phyloP scores from a whole-genome alignment of 2,888 invertebrate genomes.

The Hyposoter dolosus region DNA sequence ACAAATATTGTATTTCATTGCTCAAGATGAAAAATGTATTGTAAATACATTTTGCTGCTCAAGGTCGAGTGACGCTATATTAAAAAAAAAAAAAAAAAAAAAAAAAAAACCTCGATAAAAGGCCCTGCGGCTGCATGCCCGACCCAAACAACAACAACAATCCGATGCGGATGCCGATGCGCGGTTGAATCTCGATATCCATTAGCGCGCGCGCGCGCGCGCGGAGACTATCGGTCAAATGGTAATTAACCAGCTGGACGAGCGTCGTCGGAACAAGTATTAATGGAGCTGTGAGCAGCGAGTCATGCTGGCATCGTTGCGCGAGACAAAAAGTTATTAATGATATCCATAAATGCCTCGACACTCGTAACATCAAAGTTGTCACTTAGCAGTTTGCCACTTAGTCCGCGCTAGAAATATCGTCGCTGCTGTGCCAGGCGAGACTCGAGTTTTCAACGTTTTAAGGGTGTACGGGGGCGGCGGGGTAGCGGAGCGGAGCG shows the following conservation, averaged over 20 bases:
- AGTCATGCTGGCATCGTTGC: too few relatives aligned
- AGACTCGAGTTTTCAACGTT: too few relatives aligned
- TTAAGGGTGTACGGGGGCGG: too few relatives aligned
- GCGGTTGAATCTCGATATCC: slow-evolving; percentile 52
- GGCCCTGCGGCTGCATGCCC: too few relatives aligned
- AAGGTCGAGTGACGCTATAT: too few relatives aligned
- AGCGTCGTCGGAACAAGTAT: slow-evolving; percentile 69
- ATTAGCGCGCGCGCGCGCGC: slow-evolving; percentile 52
- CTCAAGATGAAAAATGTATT: slow-evolving; percentile 53
- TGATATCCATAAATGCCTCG: slow-evolving; percentile 74
- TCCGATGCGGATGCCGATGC: too few relatives aligned
- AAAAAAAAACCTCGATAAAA: too few relatives aligned
- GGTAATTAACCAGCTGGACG: slow-evolving; percentile 74
- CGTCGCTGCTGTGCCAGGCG: background rate
- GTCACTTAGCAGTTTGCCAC: slow-evolving; percentile 70
- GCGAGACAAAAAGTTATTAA: slow-evolving; percentile 76
- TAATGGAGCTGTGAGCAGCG: slow-evolving; percentile 72
- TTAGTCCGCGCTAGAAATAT: slow-evolving; percentile 70
- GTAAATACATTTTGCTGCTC: slow-evolving; percentile 28
- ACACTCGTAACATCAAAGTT: slow-evolving; percentile 72
- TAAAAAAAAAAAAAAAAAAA: too few relatives aligned
- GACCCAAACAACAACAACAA: too few relatives aligned
- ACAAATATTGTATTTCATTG: slow-evolving; percentile 50
- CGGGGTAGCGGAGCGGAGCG: too few relatives aligned
- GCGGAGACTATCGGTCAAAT: slow-evolving; percentile 71